Percentiles rank a stretch among this genome's conserved stretches.
These are phyloP conservation scores for Prietella phreatophila DNA, from an alignment of 2,113 vertebrate species.

Conservation along the genomic window DNA sequence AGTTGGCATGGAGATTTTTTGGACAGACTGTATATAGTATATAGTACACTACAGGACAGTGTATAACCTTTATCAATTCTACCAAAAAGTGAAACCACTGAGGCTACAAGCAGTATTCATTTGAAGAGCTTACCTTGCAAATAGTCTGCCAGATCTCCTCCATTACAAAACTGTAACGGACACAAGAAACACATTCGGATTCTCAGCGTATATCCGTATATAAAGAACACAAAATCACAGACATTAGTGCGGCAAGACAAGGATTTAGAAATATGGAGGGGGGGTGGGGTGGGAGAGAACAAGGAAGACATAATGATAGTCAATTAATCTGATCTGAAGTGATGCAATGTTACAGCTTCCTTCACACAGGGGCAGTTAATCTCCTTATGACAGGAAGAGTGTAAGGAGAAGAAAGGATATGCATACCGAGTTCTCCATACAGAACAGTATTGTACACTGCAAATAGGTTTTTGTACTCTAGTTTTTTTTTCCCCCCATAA, in stretches of 20 bases:
- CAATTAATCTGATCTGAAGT: constrained; percentile 35
- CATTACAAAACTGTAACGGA: constrained; percentile 90
- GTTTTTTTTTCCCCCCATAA: not conserved
- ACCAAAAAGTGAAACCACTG: not conserved
- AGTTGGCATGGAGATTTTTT: no score
- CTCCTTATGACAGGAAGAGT: constrained; percentile 18
- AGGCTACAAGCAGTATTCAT: not conserved
- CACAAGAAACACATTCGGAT: constrained; percentile 44
- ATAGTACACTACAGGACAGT: not conserved
- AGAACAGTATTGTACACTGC: not conserved
- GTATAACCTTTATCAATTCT: not conserved
- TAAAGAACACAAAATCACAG: not conserved
- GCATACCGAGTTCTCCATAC: not conserved
- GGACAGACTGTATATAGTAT: no score
- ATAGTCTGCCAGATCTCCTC: constrained; percentile 97
- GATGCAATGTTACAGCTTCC: constrained; percentile 28
- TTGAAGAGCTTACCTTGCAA: constrained; percentile 87
- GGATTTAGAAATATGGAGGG: not conserved
- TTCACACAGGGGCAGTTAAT: not conserved
- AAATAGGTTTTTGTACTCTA: not conserved
- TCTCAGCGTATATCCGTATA: not conserved
- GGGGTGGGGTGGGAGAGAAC: not conserved
- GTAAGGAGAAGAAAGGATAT: not conserved
- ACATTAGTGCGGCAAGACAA: not conserved
- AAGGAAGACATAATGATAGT: constrained; percentile 5